Percentiles rank a stretch among this genome's conserved stretches.
Evolutionary conservation across 2,888 invertebrate species (phyloP).

Genomic region (Coremacera marginata): DNA sequence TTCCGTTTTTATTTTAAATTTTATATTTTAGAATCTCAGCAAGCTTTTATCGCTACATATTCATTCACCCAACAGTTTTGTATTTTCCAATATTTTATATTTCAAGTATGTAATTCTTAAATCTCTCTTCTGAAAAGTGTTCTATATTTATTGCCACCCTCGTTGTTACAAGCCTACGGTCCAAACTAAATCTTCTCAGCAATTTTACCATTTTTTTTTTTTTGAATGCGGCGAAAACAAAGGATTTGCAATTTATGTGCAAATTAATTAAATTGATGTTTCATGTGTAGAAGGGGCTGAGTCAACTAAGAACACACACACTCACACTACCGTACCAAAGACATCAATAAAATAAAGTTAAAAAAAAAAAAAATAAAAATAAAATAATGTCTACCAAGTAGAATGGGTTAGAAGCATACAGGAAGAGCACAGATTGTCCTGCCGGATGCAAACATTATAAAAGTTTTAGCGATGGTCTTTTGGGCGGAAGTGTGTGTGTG

Average conservation of each 20-base stretch:
- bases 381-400: neutral
- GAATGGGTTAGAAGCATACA: neutral
- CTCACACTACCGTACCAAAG: neutral
- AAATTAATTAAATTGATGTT: slow-evolving; percentile 58
- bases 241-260: slow-evolving; percentile 53
- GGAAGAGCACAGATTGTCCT: neutral
- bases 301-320: neutral
- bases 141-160: too few species aligned
- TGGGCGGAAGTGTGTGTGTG: neutral
- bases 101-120: too few species aligned
- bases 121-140: too few species aligned
- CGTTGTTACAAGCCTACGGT: too few species aligned
- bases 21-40: too few species aligned
- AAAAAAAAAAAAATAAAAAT: neutral
- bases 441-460: neutral
- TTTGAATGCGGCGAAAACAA: slow-evolving; percentile 57
- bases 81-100: too few species aligned
- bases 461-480: neutral
- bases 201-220: slow-evolving; percentile 46
- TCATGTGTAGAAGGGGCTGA: slow-evolving; percentile 31
- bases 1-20: too few species aligned
- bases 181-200: neutral
- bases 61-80: too few species aligned
- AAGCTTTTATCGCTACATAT: too few species aligned
- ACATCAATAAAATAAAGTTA: neutral